phyloP scores from a whole-genome alignment of 2,113 vertebrate genomes.

The Pongo abelii region DNA sequence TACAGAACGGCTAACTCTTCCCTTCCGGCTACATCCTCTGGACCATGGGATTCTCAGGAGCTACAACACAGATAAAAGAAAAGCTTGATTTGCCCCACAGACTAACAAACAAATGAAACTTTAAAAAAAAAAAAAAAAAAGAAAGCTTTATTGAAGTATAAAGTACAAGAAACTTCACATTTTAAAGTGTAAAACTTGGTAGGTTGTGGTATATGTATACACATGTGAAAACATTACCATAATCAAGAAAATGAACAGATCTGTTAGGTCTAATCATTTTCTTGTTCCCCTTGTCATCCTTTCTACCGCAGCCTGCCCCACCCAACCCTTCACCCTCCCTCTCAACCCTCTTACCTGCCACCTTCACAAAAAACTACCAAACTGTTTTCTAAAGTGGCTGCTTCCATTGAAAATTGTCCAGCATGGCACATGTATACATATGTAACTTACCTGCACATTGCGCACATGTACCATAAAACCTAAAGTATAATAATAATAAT shows the following conservation, averaged over 20 bases:
- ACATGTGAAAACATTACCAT: neutral
- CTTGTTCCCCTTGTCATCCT: neutral
- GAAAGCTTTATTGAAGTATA: neutral
- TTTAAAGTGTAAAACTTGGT: neutral
- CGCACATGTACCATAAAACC: too few relatives aligned
- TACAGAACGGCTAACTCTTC: neutral
- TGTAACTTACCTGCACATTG: too few relatives aligned
- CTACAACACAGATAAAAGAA: neutral
- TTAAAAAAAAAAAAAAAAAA: too few relatives aligned
- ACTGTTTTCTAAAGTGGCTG: neutral
- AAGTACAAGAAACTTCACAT: neutral
- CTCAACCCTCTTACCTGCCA: too few relatives aligned
- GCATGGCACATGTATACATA: too few relatives aligned
- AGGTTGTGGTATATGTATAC: neutral
- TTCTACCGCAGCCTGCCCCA: neutral
- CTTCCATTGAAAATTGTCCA: neutral
- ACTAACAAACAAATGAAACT: neutral
- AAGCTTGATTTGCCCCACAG: neutral
- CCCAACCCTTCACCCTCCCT: neutral
- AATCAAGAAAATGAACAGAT: neutral
- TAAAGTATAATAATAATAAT: too few relatives aligned
- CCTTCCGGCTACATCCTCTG: neutral
- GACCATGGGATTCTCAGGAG: neutral
- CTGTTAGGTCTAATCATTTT: neutral
- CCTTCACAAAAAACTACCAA: neutral